A percentile compares a stretch with the other conserved stretches of the same genome.
These are phyloP conservation scores for Labeo rohita DNA, from an alignment of 2,113 vertebrate genomes.

Conservation along the genomic window DNA sequence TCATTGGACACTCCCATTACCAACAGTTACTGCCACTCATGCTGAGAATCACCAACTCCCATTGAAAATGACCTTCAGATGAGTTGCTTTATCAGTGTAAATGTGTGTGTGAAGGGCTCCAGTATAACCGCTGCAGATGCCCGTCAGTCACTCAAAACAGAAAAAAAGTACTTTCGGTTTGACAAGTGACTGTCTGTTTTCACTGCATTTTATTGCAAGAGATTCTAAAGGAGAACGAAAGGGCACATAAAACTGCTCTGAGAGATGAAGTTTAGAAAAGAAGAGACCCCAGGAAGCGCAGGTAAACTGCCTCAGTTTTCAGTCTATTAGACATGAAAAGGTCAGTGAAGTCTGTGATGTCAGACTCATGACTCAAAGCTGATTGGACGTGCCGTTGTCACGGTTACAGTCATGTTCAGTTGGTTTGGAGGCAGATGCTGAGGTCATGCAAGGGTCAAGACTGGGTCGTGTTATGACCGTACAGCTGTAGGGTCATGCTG, in stretches of 20 bases:
- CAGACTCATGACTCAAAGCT: neutral
- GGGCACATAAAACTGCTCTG: neutral
- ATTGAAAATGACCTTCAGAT: neutral
- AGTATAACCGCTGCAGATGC: neutral
- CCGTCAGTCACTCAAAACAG: neutral
- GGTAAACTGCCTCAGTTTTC: neutral
- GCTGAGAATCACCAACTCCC: neutral
- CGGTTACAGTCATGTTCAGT: slow-evolving; percentile 10
- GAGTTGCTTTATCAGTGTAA: neutral
- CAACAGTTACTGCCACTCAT: neutral
- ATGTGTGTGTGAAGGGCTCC: neutral
- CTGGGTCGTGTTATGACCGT: neutral
- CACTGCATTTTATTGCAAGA: neutral
- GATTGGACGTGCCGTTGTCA: slow-evolving; percentile 27
- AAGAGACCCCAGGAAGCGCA: slow-evolving; percentile 1
- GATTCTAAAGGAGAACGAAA: neutral
- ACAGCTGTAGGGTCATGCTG: neutral
- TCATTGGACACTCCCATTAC: neutral
- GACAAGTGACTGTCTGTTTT: neutral
- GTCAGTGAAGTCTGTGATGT: slow-evolving; percentile 24
- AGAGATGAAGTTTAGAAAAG: neutral
- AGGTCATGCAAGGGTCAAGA: slow-evolving; percentile 5
- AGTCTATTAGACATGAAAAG: slow-evolving; percentile 28
- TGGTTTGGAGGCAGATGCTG: neutral
- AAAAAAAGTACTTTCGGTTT: neutral